A percentile compares a stretch with the other conserved stretches of the same genome.
Evolutionary conservation across 2,113 vertebrate species (phyloP).

Genomic region (Dicaeum eximium): DNA sequence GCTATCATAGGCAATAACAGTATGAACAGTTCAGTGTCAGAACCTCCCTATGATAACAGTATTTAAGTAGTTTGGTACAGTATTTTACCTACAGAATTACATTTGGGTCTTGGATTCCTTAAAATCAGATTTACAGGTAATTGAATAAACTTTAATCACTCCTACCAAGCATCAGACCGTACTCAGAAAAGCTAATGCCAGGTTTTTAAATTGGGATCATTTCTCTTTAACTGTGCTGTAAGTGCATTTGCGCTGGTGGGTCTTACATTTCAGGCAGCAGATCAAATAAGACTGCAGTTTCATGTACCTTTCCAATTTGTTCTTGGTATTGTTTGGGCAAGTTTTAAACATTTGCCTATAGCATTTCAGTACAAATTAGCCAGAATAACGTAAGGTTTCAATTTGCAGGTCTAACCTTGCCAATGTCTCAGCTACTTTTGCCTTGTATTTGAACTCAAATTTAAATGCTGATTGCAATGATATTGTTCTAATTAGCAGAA

Average conservation of each 20-base stretch:
- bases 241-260: neutral
- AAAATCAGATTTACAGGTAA: constrained; percentile 33
- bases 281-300: constrained; percentile 35
- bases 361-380: constrained; percentile 36
- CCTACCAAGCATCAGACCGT: neutral
- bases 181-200: neutral
- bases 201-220: constrained; percentile 7
- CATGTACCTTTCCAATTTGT: constrained; percentile 49
- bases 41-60: neutral
- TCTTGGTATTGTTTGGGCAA: constrained; percentile 19
- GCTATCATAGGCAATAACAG: neutral
- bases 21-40: neutral
- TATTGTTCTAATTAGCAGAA: constrained; percentile 13
- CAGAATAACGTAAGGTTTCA: constrained; percentile 12
- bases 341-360: constrained; percentile 16
- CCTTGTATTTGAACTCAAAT: constrained; percentile 12
- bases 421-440: neutral
- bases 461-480: neutral
- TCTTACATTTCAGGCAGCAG: constrained; percentile 36
- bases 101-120: neutral
- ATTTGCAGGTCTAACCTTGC: constrained; percentile 17
- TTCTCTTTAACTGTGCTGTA: constrained; percentile 6
- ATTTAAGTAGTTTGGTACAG: neutral
- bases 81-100: neutral
- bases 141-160: neutral